Base-by-base conservation (phyloP, 2,888 invertebrate species). In the Cerastis rubricosa region DNA sequence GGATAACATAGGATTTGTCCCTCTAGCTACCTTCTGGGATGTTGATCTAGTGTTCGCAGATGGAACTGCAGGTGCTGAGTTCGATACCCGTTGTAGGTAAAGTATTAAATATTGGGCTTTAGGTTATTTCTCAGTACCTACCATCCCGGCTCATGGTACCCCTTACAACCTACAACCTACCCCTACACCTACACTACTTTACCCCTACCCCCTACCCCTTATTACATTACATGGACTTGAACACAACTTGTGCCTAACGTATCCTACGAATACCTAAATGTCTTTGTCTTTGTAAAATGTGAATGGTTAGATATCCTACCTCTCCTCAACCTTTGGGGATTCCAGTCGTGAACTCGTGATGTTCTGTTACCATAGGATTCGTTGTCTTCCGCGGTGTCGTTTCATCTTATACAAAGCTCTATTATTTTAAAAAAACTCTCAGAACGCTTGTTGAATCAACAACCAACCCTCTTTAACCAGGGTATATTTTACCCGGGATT, bases 381-480 rank as follows among this genome's bases (percentile, higher is more conserved):
- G 43, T 29, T 11, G 47, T 47, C 14, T 22, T 35, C 29, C 14
- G 43, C 47, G n/a, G 5, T n/a, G n/a, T 40, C 40, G 14, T 67
- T 78, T 40, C 47, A 57, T 35, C 29, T 29, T 63, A 49, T 29
- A 49, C 22, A 45, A 49, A 65, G 35, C 51, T 45, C 14, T 49
- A 29, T 76, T 45, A 12, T 45, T 76, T 47, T n/a, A 40, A 17
- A 12, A n/a, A 66, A 72, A 47, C n/a, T 68, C 43, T 69, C 78
- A 9, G 22, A 47, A n/a, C 19, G 40, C 29, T 57, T 29, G 19
- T 77, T 40, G 29, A 43, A 14, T 11, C 40, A 22, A 6, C 43
- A 43, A 14, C 14, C 40, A 22, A 6, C 43, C 22, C 64, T 57
- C 64, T 22, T 1, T 7, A 40, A 25, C 25, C 54, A 9, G 9